These are phyloP conservation scores for Danio kyathit DNA, from an alignment of 2,797 vertebrate species.

Conservation along the genomic window DNA sequence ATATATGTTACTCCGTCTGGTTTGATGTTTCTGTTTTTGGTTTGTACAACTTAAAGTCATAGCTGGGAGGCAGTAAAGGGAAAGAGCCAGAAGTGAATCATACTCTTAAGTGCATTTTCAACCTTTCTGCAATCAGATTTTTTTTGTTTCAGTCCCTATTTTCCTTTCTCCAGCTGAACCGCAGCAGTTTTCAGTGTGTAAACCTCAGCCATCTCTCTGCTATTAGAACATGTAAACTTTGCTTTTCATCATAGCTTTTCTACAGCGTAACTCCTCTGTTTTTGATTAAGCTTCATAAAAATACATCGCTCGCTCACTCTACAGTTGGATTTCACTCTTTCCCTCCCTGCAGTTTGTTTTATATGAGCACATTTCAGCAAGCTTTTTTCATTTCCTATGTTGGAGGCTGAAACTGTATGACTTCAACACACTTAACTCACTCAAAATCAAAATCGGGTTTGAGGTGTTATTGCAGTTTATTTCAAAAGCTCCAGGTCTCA, in stretches of 20 bases:
- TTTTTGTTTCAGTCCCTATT: slow-evolving; percentile 20
- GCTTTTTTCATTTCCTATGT: slow-evolving; percentile 62
- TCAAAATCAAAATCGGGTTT: no score
- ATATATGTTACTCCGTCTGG: slow-evolving; percentile 49
- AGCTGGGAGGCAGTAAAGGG: background rate
- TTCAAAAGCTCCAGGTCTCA: no score
- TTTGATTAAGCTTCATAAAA: slow-evolving; percentile 74
- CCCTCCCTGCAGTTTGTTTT: slow-evolving; percentile 73
- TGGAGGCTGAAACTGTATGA: slow-evolving; percentile 38
- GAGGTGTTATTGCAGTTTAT: no score
- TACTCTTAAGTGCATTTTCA: slow-evolving; percentile 82
- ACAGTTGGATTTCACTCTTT: background rate
- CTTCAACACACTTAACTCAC: slow-evolving; percentile 32
- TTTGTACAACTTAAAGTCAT: background rate
- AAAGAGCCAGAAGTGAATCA: slow-evolving; percentile 74
- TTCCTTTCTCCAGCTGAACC: slow-evolving; percentile 63
- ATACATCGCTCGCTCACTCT: slow-evolving; percentile 23
- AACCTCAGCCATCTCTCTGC: slow-evolving; percentile 53
- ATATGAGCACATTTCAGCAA: slow-evolving; percentile 75
- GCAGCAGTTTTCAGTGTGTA: slow-evolving; percentile 72
- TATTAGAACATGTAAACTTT: slow-evolving; percentile 79
- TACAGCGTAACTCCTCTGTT: slow-evolving; percentile 73
- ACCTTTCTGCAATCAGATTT: slow-evolving; percentile 73
- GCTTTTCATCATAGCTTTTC: slow-evolving; percentile 75
- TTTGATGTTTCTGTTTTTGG: slow-evolving; percentile 65